Evolutionary conservation across 2,888 invertebrate species (phyloP), one percentile per base, ranked within the genome.

Genomic region (Leptopilina drosophilae): DNA sequence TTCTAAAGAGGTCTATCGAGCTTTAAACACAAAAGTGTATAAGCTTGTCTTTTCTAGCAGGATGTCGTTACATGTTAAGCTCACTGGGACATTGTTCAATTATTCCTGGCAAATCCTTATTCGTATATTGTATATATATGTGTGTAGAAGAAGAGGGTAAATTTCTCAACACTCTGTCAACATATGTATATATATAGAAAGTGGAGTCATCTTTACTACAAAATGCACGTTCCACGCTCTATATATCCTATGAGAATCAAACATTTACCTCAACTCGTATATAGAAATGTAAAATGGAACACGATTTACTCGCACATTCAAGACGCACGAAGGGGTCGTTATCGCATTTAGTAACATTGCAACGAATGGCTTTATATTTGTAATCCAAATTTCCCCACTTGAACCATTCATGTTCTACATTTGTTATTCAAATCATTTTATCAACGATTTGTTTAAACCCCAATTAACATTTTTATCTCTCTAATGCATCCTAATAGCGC

Each of bases 101-200:
- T 86, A 85, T 85, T 86, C 80, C 82, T 84, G 56, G 53, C 9
- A 73, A 42, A 73, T 56, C 79, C 79, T 82, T 82, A 83, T 79
- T 82, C 82, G 53, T 81, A 40, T 49, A 49, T 11, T 9, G 81
- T 82, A 1, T 82, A 80, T 79, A 33, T 33, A 8, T 42, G 8
- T 5, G 0, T 42, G 7, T 42, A 42, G 42, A 7, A 42, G 6
- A 42, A 80, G 77, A 56, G 40, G 42, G 76, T 9, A 49, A 49
- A 49, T 26, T 76, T 15, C 46, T 20, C 46, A 11, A 49, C 49
- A 66, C 76, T 77, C 79, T 79, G 81, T 40, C 3, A 11, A 33
- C 33, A n/a, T 64, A 56, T 33, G 49, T 53, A 53, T 12, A 14
- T 33, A 33, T 8, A 42, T 8, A 26, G 26, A 14, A 42, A 42